A percentile compares a stretch with the other conserved stretches of the same genome.
Conservation (phyloP, 2,888 invertebrate species). For the Laspeyria flexula region DNA sequence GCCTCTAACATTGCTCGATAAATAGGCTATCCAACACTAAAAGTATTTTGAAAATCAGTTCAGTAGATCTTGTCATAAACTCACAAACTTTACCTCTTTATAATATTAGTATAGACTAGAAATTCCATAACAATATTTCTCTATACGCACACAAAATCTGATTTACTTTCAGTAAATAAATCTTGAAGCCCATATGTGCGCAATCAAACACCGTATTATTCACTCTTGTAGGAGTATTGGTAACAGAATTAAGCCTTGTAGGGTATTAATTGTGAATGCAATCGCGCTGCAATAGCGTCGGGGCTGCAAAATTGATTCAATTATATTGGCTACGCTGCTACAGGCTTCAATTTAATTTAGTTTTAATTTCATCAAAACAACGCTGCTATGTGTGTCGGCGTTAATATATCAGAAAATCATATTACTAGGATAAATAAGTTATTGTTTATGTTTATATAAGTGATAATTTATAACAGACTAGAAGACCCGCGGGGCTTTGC, state of each 20-base stretch:
- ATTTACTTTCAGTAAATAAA: neutral
- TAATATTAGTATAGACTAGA: no score
- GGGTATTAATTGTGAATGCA: constrained; percentile 10
- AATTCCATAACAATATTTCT: neutral
- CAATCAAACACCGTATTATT: neutral
- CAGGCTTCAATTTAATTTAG: constrained; percentile 9
- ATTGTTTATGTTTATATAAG: no score
- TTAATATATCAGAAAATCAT: no score
- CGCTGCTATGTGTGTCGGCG: neutral
- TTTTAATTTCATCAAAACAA: constrained; percentile 15
- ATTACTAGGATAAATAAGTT: no score
- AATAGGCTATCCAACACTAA: no score
- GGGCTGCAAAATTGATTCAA: constrained; percentile 19
- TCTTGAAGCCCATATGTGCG: neutral
- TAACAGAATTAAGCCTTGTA: neutral
- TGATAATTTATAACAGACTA: no score
- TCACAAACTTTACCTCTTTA: no score
- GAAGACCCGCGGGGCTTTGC: no score
- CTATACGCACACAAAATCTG: neutral
- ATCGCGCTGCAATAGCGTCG: constrained; percentile 1
- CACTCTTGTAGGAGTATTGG: neutral
- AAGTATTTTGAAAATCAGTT: no score
- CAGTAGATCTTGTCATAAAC: no score
- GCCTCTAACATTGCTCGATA: no score
- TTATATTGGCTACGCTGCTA: constrained; percentile 6